These are phyloP conservation scores for Meghimatium bilineatum DNA, from an alignment of 2,888 invertebrate species.

Conservation along the genomic window DNA sequence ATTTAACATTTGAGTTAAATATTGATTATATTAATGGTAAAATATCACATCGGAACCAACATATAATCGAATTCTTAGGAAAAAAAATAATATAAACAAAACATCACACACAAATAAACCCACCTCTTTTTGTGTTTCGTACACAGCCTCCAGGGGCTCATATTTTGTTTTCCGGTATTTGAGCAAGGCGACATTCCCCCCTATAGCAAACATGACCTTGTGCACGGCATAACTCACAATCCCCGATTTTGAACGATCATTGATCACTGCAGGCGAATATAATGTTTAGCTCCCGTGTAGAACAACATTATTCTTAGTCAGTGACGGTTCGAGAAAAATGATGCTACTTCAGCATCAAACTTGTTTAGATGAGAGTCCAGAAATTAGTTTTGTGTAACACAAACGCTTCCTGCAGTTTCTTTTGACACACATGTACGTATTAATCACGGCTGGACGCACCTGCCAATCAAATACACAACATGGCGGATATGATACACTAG, in stretches of 20 bases:
- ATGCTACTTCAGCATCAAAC: not conserved
- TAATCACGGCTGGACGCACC: not conserved
- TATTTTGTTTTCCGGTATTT: constrained; percentile 64
- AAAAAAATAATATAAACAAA: too few species aligned
- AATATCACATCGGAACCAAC: too few species aligned
- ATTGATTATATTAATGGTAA: too few species aligned
- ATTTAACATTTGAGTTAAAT: too few species aligned
- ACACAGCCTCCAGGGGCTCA: constrained; percentile 63
- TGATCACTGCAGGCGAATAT: not conserved
- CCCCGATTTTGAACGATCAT: not conserved
- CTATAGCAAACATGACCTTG: constrained; percentile 69
- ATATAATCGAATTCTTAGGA: too few species aligned
- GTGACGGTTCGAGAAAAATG: not conserved
- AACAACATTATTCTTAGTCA: not conserved
- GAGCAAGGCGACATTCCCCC: constrained; percentile 65
- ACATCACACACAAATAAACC: not conserved
- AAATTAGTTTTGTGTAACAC: not conserved
- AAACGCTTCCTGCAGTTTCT: not conserved
- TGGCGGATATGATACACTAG: not conserved
- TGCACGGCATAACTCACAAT: constrained; percentile 29
- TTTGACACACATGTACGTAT: not conserved
- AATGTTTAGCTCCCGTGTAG: not conserved
- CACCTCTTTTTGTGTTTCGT: constrained; percentile 35
- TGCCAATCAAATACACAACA: not conserved
- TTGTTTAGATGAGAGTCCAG: not conserved